phyloP scores from a whole-genome alignment of 2,797 vertebrate genomes.

The Eidolon dupreanum region DNA sequence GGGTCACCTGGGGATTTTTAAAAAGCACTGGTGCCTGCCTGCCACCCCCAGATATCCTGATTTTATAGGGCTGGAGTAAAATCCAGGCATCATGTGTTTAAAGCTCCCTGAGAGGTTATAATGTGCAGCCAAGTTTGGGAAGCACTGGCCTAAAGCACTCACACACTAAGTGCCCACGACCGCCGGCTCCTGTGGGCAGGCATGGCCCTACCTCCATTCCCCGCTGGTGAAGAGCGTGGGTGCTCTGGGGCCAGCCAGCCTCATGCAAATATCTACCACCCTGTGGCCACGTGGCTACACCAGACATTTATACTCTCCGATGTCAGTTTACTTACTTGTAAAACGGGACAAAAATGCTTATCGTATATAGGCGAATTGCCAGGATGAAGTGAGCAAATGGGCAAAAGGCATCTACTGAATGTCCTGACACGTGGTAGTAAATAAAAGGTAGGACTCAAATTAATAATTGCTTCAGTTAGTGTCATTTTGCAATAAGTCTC shows the following conservation, averaged over 20 bases:
- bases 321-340: background rate
- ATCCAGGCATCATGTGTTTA: background rate
- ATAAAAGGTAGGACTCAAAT: background rate
- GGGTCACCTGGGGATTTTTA: background rate
- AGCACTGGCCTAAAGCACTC: background rate
- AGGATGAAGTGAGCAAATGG: background rate
- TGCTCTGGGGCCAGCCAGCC: fast-evolving
- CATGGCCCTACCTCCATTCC: background rate
- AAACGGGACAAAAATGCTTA: background rate
- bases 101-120: background rate
- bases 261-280: fast-evolving
- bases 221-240: fast-evolving
- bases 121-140: background rate
- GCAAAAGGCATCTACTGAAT: background rate
- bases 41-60: too few species aligned
- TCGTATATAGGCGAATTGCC: fast-evolving
- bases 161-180: fast-evolving
- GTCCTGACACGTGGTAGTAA: fast-evolving
- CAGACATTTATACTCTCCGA: background rate
- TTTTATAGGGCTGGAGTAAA: background rate
- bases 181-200: fast-evolving
- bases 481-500: background rate
- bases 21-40: background rate
- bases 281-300: fast-evolving
- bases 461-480: background rate